These are phyloP conservation scores for Numenius phaeopus DNA, from an alignment of 2,797 vertebrate species.

Conservation along the genomic window DNA sequence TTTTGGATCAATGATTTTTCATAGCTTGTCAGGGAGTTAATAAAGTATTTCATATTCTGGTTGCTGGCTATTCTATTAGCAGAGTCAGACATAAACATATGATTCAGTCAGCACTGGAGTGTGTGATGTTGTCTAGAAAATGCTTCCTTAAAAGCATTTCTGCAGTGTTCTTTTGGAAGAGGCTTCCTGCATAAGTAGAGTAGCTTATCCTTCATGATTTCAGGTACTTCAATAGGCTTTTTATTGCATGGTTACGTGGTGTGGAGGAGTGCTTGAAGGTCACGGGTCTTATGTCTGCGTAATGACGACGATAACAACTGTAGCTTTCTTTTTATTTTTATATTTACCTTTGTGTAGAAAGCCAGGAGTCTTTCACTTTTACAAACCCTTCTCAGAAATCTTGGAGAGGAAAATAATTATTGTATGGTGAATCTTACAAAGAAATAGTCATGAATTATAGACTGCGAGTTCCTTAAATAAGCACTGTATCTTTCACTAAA, in stretches of 20 bases:
- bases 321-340: background rate
- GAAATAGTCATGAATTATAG: background rate
- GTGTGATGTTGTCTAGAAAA: conserved; percentile 50
- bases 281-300: background rate
- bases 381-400: background rate
- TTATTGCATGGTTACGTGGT: background rate
- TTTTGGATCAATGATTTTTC: conserved; percentile 5
- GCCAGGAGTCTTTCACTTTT: background rate
- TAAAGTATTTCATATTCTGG: conserved; percentile 36
- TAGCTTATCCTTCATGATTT: conserved; percentile 52
- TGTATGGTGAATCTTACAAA: background rate
- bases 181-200: background rate
- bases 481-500: background rate
- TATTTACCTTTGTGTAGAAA: background rate
- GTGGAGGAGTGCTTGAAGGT: background rate
- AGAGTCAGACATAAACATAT: conserved; percentile 4
- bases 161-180: conserved; percentile 5
- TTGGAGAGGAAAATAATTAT: background rate
- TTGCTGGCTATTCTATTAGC: conserved; percentile 3
- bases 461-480: background rate
- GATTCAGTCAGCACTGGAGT: conserved; percentile 56
- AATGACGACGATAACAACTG: background rate
- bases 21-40: background rate
- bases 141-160: conserved; percentile 36
- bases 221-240: background rate